Conservation (phyloP, 2,113 vertebrate genomes). For the Ictalurus furcatus region DNA sequence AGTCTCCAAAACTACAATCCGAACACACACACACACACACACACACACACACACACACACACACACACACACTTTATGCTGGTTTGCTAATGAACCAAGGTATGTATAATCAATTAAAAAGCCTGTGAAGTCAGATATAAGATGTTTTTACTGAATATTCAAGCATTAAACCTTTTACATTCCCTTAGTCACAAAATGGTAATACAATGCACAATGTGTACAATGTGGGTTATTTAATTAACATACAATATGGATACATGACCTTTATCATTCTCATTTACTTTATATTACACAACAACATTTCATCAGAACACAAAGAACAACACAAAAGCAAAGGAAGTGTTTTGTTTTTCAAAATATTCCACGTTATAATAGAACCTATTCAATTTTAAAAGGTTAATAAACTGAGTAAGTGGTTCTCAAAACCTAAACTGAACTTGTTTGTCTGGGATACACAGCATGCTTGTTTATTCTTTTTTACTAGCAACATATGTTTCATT, state of each 20-base stretch:
- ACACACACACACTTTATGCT: too few species aligned
- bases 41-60: too few species aligned
- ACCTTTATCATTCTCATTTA: neutral
- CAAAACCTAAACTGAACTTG: neutral
- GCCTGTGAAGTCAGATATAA: neutral
- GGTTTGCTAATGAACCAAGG: too few species aligned
- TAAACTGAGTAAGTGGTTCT: neutral
- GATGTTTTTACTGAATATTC: neutral
- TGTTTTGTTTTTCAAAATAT: neutral
- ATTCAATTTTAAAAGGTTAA: neutral
- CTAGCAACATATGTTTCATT: neutral
- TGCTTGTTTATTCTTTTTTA: slow-evolving; percentile 12
- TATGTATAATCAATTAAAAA: neutral
- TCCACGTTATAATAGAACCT: neutral
- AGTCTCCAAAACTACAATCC: too few species aligned
- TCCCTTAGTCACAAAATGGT: neutral
- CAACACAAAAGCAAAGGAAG: neutral
- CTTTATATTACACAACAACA: neutral
- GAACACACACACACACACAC: too few species aligned
- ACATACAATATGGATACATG: neutral
- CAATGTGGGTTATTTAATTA: neutral
- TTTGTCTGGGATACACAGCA: slow-evolving; percentile 30
- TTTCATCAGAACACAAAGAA: neutral
- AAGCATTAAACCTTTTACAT: neutral
- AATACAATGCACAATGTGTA: neutral